These are phyloP conservation scores for Melipona bicolor DNA, from an alignment of 2,888 invertebrate genomes.

Conservation along the genomic window DNA sequence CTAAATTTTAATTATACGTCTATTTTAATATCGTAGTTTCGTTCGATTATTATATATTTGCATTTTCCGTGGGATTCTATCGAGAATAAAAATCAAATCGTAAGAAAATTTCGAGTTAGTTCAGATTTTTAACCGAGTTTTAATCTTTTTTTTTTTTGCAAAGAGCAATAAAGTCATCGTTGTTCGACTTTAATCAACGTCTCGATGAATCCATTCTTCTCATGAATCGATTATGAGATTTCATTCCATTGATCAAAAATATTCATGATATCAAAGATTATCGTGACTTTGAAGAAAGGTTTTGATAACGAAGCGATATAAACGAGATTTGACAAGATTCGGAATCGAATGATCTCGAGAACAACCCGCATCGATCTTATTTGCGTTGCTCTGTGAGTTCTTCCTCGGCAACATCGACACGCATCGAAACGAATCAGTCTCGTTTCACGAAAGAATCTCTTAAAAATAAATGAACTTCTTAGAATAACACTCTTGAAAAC, in stretches of 20 bases:
- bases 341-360: not conserved
- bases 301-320: constrained; percentile 6
- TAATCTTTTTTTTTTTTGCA: too few relatives aligned
- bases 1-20: too few relatives aligned
- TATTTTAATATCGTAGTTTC: too few relatives aligned
- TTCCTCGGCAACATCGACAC: constrained; percentile 37
- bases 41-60: too few relatives aligned
- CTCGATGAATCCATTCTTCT: not conserved
- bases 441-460: constrained; percentile 13
- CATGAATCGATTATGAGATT: too few relatives aligned
- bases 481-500: not conserved
- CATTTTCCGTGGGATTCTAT: too few relatives aligned
- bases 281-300: not conserved
- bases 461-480: not conserved
- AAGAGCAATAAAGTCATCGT: too few relatives aligned
- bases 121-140: not conserved
- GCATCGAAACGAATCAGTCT: constrained; percentile 23
- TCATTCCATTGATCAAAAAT: too few relatives aligned
- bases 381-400: constrained; percentile 19
- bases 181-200: too few relatives aligned
- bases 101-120: too few relatives aligned
- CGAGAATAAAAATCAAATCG: too few relatives aligned
- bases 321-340: constrained; percentile 3
- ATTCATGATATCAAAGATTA: too few relatives aligned
- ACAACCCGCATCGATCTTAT: constrained; percentile 10